Percentiles rank a stretch among this genome's conserved stretches.
Evolutionary conservation across 2,888 invertebrate species (phyloP).

Genomic region (Augiades crinisus): DNA sequence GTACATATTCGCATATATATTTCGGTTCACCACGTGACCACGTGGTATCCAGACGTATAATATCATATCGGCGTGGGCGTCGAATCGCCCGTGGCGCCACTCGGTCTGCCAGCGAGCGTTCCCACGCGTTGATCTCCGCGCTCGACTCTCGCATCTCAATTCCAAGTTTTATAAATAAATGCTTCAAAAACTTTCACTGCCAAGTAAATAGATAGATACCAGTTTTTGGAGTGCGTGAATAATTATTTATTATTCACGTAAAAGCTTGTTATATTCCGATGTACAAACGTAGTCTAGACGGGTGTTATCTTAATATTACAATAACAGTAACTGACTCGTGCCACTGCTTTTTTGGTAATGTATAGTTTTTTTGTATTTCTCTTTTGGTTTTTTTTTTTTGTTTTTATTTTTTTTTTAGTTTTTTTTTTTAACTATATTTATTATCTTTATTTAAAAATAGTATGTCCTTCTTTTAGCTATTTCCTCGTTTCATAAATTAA

Average conservation of each 20-base stretch:
- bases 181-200: slow-evolving; percentile 65
- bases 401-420: too few relatives aligned
- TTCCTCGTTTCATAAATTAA: too few relatives aligned
- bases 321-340: too few relatives aligned
- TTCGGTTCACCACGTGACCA: too few relatives aligned
- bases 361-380: too few relatives aligned
- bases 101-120: slow-evolving; percentile 62
- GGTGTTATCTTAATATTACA: background rate
- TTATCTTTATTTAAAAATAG: too few relatives aligned
- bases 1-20: too few relatives aligned
- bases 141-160: slow-evolving; percentile 33
- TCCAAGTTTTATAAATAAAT: slow-evolving; percentile 54
- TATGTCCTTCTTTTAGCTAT: too few relatives aligned
- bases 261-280: slow-evolving; percentile 38
- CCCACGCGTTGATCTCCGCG: slow-evolving; percentile 50
- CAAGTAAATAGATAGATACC: slow-evolving; percentile 46
- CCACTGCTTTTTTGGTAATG: too few relatives aligned
- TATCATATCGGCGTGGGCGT: slow-evolving; percentile 13
- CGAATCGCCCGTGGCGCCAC: slow-evolving; percentile 57
- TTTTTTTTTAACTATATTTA: too few relatives aligned
- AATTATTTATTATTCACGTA: slow-evolving; percentile 40
- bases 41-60: too few relatives aligned
- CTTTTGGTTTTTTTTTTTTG: too few relatives aligned
- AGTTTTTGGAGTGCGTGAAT: slow-evolving; percentile 49
- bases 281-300: slow-evolving; percentile 20